Conservation (phyloP, 2,888 invertebrate species). For the Carpatolechia fugitivella region DNA sequence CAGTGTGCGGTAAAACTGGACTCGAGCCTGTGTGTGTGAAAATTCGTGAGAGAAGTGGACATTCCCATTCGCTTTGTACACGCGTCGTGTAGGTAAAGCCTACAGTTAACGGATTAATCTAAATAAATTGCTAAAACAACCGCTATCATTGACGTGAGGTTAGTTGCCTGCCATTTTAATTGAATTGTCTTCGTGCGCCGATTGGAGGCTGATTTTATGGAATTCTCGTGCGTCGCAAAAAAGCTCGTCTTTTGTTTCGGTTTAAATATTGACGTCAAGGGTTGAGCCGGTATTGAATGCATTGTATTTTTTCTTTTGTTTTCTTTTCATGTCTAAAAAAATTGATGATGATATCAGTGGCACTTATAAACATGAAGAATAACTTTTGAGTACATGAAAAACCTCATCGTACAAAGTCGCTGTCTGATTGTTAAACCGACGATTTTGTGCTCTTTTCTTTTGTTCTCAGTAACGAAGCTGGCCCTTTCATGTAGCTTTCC, state of each 20-base stretch:
- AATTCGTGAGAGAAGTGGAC: conserved; percentile 73
- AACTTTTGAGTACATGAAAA: neutral
- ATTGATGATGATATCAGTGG: no score
- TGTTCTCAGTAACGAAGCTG: conserved; percentile 60
- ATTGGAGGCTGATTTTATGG: conserved; percentile 12
- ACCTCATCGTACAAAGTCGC: neutral
- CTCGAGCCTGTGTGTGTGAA: conserved; percentile 61
- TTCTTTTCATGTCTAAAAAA: no score
- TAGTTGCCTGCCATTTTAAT: conserved; percentile 49
- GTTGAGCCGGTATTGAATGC: no score
- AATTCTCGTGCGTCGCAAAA: neutral
- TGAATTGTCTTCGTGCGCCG: conserved; percentile 43
- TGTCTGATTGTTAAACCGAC: conserved; percentile 12
- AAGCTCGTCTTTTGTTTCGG: neutral
- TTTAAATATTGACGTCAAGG: neutral
- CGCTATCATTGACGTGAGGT: conserved; percentile 43
- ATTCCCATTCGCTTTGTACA: conserved; percentile 68
- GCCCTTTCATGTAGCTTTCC: conserved; percentile 74
- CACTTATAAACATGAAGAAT: no score
- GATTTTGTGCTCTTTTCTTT: conserved; percentile 28
- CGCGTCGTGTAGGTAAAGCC: conserved; percentile 50
- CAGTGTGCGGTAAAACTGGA: conserved; percentile 69
- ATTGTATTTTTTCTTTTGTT: no score
- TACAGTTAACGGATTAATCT: conserved; percentile 55
- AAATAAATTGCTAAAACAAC: conserved; percentile 62